A percentile compares a stretch with the other conserved stretches of the same genome.
Evolutionary conservation across 1,140 invertebrate species (phyloP).

Genomic region (Globodera ellingtonae): DNA sequence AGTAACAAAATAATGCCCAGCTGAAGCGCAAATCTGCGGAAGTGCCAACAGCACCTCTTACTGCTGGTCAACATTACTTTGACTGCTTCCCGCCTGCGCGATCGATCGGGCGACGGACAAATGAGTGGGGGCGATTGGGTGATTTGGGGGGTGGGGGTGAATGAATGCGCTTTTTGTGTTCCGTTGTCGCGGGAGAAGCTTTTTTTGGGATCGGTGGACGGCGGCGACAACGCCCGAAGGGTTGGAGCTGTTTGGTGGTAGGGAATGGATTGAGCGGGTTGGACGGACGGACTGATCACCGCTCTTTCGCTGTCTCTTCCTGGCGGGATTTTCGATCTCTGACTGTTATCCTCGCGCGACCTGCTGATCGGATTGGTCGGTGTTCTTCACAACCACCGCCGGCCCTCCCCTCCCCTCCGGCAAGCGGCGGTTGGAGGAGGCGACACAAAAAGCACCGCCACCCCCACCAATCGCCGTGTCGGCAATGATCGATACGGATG

Average conservation of each 20-base stretch:
- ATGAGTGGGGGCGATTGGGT: neutral
- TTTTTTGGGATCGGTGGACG: neutral
- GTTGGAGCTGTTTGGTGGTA: neutral
- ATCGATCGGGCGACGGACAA: neutral
- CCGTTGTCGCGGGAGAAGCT: neutral
- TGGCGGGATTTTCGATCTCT: no score
- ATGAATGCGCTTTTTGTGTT: slow-evolving; percentile 3
- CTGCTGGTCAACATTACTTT: neutral
- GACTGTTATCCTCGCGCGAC: no score
- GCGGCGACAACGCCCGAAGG: no score
- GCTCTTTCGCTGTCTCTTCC: no score
- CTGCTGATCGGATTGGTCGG: no score
- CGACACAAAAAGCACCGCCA: neutral
- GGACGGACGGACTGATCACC: no score
- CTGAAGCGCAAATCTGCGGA: neutral
- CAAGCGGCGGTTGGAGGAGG: no score
- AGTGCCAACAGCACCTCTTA: neutral
- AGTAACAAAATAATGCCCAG: neutral
- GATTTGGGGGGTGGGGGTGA: neutral
- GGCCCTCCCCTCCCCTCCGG: no score
- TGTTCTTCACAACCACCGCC: no score
- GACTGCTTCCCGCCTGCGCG: neutral
- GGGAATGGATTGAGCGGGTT: neutral
- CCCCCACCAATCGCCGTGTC: neutral
- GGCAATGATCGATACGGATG: neutral